A percentile compares a stretch with the other conserved stretches of the same genome.
These are phyloP conservation scores for Malurus alboscapulatus DNA, from an alignment of 2,113 vertebrate genomes.

Conservation along the genomic window DNA sequence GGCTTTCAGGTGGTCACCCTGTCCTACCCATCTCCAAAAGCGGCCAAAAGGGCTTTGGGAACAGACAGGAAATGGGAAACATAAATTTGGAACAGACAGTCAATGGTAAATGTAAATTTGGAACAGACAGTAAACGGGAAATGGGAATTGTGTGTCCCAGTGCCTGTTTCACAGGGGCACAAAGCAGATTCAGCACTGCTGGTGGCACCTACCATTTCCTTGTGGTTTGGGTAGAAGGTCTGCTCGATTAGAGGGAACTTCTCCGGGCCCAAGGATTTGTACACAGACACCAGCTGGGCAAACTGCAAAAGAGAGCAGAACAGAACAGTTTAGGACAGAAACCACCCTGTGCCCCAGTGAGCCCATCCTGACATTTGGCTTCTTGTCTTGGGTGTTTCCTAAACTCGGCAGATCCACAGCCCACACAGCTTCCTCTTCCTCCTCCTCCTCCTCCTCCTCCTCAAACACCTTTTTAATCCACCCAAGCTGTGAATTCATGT, in stretches of 20 bases:
- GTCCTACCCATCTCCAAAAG: background rate
- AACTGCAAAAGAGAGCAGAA: slow-evolving; percentile 82
- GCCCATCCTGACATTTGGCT: background rate
- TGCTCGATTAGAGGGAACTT: slow-evolving; percentile 97
- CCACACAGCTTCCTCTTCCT: background rate
- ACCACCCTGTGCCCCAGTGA: background rate
- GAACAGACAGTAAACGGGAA: background rate
- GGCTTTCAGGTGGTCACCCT: background rate
- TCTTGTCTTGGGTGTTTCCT: background rate
- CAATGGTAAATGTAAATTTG: background rate
- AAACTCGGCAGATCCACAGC: background rate
- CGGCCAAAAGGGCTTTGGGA: background rate
- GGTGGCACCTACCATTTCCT: slow-evolving; percentile 89
- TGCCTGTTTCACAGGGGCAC: background rate
- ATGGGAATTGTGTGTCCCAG: background rate
- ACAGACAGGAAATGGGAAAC: fast-evolving
- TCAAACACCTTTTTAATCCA: background rate
- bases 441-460: no score
- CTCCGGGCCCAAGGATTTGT: slow-evolving; percentile 88
- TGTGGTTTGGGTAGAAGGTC: slow-evolving; percentile 96
- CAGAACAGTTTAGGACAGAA: background rate
- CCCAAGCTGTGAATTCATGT: background rate
- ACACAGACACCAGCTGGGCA: slow-evolving; percentile 90
- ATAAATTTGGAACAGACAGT: background rate
- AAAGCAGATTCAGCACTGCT: background rate